Conservation (phyloP, 1,140 invertebrate genomes). For the Trichonephila inaurata region DNA sequence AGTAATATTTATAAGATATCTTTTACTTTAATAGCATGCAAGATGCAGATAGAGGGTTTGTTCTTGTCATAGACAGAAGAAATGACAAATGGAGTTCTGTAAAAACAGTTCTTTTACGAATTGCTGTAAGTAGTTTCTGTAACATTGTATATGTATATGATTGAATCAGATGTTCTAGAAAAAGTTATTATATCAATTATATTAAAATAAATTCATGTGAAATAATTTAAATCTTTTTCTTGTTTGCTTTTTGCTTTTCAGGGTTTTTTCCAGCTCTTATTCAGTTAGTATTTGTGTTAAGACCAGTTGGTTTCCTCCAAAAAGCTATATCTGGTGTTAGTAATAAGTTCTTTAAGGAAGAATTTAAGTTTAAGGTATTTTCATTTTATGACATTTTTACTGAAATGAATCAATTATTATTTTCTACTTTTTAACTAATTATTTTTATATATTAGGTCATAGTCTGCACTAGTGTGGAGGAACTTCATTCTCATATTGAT, state of each 20-base stretch:
- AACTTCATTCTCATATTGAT: constrained; percentile 93
- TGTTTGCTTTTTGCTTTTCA: constrained; percentile 80
- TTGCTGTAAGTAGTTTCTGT: constrained; percentile 86
- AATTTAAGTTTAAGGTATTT: constrained; percentile 93
- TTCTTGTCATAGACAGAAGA: constrained; percentile 95
- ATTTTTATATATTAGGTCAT: constrained; percentile 80
- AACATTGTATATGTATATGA: not conserved
- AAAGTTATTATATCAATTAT: too few relatives aligned
- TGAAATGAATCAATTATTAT: not conserved
- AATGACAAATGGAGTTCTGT: constrained; percentile 98
- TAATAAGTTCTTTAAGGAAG: constrained; percentile 95
- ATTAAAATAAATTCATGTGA: too few relatives aligned
- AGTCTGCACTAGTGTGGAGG: constrained; percentile 88
- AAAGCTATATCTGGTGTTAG: constrained; percentile 97
- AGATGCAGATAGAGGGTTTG: constrained; percentile 96
- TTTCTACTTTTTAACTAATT: not conserved
- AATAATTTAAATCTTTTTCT: too few relatives aligned
- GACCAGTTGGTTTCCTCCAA: constrained; percentile 95
- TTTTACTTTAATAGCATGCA: constrained; percentile 86
- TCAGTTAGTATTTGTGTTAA: constrained; percentile 94
- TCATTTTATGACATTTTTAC: not conserved
- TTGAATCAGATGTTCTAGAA: too few relatives aligned
- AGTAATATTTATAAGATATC: too few relatives aligned
- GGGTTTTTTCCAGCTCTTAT: constrained; percentile 96
- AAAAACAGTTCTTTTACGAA: constrained; percentile 93